Percentiles rank a stretch among this genome's conserved stretches.
Conservation (phyloP, 2,113 vertebrate species). For the Orientallactaga bullata region DNA sequence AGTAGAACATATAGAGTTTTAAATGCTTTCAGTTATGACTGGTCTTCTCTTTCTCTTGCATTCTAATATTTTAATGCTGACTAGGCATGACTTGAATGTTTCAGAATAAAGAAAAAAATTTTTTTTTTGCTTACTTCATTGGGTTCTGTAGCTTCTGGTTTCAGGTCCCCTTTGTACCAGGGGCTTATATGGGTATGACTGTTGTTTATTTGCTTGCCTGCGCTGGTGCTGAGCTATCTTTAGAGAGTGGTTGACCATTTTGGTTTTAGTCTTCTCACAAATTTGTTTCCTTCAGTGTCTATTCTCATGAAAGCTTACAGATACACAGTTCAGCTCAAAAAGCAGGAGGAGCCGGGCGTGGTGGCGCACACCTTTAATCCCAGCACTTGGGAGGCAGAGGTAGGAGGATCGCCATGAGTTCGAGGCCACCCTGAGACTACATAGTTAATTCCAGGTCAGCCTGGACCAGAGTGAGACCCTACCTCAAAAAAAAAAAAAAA, state of each 20-base stretch:
- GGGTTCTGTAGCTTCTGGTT: slow-evolving; percentile 30
- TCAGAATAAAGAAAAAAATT: background rate
- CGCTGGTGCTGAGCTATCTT: slow-evolving; percentile 45
- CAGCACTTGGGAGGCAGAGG: too few relatives aligned
- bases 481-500: too few relatives aligned
- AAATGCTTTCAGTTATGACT: background rate
- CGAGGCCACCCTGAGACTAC: too few relatives aligned
- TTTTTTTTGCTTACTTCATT: slow-evolving; percentile 4
- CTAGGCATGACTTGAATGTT: slow-evolving; percentile 7
- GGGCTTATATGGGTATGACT: background rate
- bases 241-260: slow-evolving; percentile 18
- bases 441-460: too few relatives aligned
- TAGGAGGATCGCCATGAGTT: too few relatives aligned
- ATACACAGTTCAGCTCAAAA: background rate
- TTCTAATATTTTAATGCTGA: slow-evolving; percentile 23
- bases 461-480: too few relatives aligned
- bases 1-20: background rate
- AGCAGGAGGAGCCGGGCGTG: too few relatives aligned
- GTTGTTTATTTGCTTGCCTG: background rate
- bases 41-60: background rate
- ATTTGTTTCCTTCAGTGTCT: slow-evolving; percentile 50
- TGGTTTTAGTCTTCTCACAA: slow-evolving; percentile 68
- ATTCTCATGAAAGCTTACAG: background rate
- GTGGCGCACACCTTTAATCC: too few relatives aligned
- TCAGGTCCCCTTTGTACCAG: background rate